A percentile compares a stretch with the other conserved stretches of the same genome.
Conservation (phyloP, 2,797 vertebrate species). For the Sebastes hubbsi region DNA sequence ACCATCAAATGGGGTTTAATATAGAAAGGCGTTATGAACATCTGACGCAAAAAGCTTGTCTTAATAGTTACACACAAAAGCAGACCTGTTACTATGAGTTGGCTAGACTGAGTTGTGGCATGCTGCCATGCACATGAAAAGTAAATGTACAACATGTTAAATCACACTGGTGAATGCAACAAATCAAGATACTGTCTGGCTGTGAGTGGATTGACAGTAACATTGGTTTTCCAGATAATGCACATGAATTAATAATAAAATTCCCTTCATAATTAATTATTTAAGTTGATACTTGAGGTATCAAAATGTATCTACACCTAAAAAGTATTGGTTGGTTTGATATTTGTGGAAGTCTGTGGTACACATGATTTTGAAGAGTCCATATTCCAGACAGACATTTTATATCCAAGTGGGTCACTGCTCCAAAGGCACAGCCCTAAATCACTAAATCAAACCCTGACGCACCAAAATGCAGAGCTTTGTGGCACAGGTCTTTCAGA, state of each 20-base stretch:
- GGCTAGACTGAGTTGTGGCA: not conserved
- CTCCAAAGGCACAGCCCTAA: not conserved
- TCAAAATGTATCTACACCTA: not conserved
- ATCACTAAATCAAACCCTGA: not conserved
- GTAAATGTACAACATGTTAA: not conserved
- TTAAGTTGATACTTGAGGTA: not conserved
- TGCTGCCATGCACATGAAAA: not conserved
- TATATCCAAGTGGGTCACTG: slow-evolving; percentile 17
- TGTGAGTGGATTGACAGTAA: not conserved
- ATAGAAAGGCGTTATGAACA: not conserved
- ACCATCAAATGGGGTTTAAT: not conserved
- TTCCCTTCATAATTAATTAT: not conserved
- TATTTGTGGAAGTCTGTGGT: not conserved
- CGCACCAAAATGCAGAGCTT: not conserved
- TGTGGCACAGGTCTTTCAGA: not conserved
- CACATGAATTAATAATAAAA: not conserved
- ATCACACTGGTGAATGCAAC: not conserved
- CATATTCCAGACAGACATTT: not conserved
- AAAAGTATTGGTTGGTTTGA: not conserved
- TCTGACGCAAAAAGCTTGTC: not conserved
- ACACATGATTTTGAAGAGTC: not conserved
- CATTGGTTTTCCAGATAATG: not conserved
- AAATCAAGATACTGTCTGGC: not conserved
- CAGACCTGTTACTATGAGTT: not conserved
- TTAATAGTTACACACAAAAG: not conserved